These are phyloP conservation scores for Camponotus fellah DNA, from an alignment of 2,888 invertebrate genomes.

Conservation along the genomic window DNA sequence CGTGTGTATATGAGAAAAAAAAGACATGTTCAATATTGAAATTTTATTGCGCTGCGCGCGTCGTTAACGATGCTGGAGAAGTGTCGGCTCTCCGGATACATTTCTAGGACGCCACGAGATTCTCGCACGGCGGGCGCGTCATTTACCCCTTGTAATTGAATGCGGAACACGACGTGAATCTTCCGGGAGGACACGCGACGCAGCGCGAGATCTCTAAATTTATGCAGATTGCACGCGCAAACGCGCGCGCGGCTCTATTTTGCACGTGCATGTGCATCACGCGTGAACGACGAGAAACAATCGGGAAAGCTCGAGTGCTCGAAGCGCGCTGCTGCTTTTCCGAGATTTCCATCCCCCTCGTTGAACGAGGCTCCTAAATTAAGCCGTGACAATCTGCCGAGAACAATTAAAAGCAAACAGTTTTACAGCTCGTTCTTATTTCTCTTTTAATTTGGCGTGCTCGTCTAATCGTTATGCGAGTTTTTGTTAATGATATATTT, in stretches of 20 bases:
- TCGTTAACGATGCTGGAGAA: background rate
- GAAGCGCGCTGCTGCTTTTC: background rate
- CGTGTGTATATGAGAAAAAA: background rate
- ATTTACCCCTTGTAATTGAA: slow-evolving; percentile 45
- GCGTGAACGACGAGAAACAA: slow-evolving; percentile 13
- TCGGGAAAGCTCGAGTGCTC: slow-evolving; percentile 17
- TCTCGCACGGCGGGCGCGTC: slow-evolving; percentile 1
- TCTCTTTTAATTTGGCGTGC: background rate
- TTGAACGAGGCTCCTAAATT: slow-evolving; percentile 37
- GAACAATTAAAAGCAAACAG: slow-evolving; percentile 27
- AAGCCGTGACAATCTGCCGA: slow-evolving; percentile 21
- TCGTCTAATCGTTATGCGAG: background rate
- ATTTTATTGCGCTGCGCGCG: slow-evolving; percentile 16
- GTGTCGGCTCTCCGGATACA: slow-evolving; percentile 1
- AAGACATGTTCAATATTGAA: slow-evolving; percentile 5
- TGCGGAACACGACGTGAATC: slow-evolving; percentile 50
- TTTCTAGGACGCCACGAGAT: slow-evolving; percentile 10
- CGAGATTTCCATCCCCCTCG: slow-evolving; percentile 17
- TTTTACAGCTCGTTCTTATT: slow-evolving; percentile 19
- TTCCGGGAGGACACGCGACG: slow-evolving; percentile 22
- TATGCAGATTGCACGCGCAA: slow-evolving; percentile 34
- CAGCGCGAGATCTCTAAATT: slow-evolving; percentile 48
- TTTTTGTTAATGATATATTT: slow-evolving; percentile 2
- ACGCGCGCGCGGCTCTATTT: slow-evolving; percentile 15
- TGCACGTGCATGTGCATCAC: background rate